Evolutionary conservation across 1,140 invertebrate genomes (phyloP).

Genomic region (Sycobia sp.): DNA sequence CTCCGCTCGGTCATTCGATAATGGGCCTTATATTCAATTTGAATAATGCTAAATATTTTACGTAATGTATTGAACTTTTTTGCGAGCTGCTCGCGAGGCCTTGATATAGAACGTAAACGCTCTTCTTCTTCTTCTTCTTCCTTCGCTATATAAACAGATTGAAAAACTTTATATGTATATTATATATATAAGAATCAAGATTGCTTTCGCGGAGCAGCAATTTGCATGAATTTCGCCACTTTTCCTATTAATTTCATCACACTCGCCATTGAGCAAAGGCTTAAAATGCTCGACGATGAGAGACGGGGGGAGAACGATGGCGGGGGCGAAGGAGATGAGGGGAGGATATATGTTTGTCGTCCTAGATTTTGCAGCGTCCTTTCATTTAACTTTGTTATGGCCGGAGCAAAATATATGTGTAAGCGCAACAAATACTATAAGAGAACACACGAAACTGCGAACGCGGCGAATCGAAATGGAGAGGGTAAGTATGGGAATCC

Average conservation of each 20-base stretch:
- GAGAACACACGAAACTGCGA: background rate
- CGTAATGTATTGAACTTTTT: no score
- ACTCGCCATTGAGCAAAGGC: slow-evolving; percentile 30
- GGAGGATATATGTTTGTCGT: slow-evolving; percentile 32
- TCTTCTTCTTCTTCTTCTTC: no score
- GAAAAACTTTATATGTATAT: no score
- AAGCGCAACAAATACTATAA: background rate
- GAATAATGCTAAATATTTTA: no score
- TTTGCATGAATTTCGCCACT: slow-evolving; percentile 37
- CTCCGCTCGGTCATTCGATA: no score
- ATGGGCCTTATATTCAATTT: no score
- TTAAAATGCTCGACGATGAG: slow-evolving; percentile 22
- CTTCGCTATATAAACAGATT: no score
- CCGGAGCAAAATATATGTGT: background rate
- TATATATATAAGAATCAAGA: slow-evolving; percentile 24
- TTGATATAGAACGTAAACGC: no score
- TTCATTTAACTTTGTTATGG: slow-evolving; percentile 36
- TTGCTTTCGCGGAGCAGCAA: slow-evolving; percentile 15
- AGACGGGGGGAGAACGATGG: no score
- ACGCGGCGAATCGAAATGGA: slow-evolving; percentile 22
- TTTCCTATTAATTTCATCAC: slow-evolving; percentile 37
- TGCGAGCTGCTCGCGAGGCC: no score
- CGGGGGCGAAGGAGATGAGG: no score
- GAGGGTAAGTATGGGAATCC: slow-evolving; percentile 21
- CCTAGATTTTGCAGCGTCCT: slow-evolving; percentile 33